Base-by-base conservation (phyloP, 2,797 vertebrate species). In the Enteromius unitaeniatus region DNA sequence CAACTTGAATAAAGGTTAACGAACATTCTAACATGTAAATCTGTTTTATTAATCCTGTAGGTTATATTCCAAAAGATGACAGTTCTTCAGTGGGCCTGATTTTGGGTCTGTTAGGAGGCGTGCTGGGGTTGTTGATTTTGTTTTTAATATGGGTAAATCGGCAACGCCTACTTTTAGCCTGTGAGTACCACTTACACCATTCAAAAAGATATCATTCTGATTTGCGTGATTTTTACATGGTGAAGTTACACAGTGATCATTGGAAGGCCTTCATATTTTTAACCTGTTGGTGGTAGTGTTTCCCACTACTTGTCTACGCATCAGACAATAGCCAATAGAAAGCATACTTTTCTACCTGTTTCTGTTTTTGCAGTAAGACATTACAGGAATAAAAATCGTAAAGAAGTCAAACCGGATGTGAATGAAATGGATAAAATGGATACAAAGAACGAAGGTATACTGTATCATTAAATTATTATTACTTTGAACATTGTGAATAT, bases 121-220 rank as follows among this genome's bases (percentile, higher is more conserved):
- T 69, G n/a, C 2, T 89, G 5, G 0, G 82, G 69, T 26, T 92
- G 37, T 1, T 90, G 72, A 13, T 91, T 26, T 62, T 87, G 21
- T 0, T 89, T n/a, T 45, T 89, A 2, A 14, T 85, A n/a, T 17
- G 89, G 15, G 68, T 88, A 49, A n/a, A 88, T 0, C 79, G 83
- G 47, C 72, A 86, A 58, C 78, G 2, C 8, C 60, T 87, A 4
- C 42, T 47, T 42, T 67, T 78, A 11, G 45, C 11, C 28, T 72
- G 86, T 87, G 37, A 79, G 83, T 87, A 82, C 31, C 47, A 6
- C 34, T 51, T 37, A 21, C 15, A 8, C 37, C 28, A 21, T 17
- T 21, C 49, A 34, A 3, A 37, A 60, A 37, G 47, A 21, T 7
- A 10, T 42, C 15, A 1, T 78, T 11, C 26, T 53, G 13, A 78